phyloP scores from a whole-genome alignment of 2,888 invertebrate species.

The Limulus polyphemus region DNA sequence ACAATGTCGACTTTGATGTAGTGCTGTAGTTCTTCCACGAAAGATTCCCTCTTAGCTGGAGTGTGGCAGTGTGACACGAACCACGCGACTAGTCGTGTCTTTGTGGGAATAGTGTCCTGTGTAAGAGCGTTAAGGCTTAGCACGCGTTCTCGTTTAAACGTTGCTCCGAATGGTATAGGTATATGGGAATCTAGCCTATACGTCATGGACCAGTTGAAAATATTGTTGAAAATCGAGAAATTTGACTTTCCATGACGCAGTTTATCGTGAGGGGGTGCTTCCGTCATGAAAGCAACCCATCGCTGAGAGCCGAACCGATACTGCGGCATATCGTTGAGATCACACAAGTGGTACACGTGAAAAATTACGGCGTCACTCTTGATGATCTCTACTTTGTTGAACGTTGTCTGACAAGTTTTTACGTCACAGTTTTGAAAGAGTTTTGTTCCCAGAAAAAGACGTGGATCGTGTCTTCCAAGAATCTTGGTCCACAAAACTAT shows the following conservation, averaged over 20 bases:
- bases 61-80: constrained; percentile 39
- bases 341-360: constrained; percentile 7
- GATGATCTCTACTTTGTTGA: constrained; percentile 15
- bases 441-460: too few relatives aligned
- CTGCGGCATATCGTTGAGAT: too few relatives aligned
- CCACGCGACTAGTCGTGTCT: constrained; percentile 38
- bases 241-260: constrained; percentile 2
- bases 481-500: constrained; percentile 25
- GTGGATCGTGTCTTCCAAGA: too few relatives aligned
- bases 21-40: constrained; percentile 34
- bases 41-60: constrained; percentile 33
- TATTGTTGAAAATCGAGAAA: constrained; percentile 10
- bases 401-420: constrained; percentile 17
- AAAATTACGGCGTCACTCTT: constrained; percentile 24
- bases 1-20: constrained; percentile 36
- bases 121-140: constrained; percentile 12
- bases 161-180: too few relatives aligned
- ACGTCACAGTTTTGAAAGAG: too few relatives aligned
- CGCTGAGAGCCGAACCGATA: constrained; percentile 11
- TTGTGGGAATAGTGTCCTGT: constrained; percentile 25
- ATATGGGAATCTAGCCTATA: constrained; percentile 26
- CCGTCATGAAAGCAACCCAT: constrained; percentile 23
- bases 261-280: constrained; percentile 23
- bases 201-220: constrained; percentile 27
- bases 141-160: background rate